Evolutionary conservation across 2,113 vertebrate genomes (phyloP).

Genomic region (Neofelis nebulosa): DNA sequence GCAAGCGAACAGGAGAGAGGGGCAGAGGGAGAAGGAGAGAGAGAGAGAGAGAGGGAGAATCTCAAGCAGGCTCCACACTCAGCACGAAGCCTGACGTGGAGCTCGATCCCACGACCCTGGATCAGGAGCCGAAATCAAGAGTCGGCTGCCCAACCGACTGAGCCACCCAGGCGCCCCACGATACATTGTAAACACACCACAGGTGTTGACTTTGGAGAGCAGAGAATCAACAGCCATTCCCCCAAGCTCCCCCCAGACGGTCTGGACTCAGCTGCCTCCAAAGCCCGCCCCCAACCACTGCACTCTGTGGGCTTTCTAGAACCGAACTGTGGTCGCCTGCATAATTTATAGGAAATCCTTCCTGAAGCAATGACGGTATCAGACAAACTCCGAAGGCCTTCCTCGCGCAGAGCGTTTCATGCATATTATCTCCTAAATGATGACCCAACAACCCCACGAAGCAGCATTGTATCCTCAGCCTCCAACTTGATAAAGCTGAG

Average conservation of each 20-base stretch:
- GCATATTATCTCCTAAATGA: not conserved
- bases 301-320: not conserved
- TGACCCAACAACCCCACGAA: not conserved
- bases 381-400: not conserved
- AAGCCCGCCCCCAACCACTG: not conserved
- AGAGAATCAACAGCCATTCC: not conserved
- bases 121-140: not conserved
- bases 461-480: rapidly evolving
- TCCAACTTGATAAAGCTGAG: not conserved
- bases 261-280: not conserved
- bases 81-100: no score
- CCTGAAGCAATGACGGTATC: not conserved
- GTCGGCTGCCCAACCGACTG: not conserved
- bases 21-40: no score
- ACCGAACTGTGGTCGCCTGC: not conserved
- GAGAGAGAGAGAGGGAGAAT: no score
- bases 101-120: no score
- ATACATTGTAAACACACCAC: not conserved
- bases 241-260: not conserved
- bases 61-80: no score
- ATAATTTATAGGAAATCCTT: not conserved
- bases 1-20: no score
- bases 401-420: not conserved
- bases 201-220: not conserved
- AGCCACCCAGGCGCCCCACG: not conserved